Base-by-base conservation (phyloP, 2,113 vertebrate species). In the Phalacrocorax pelagicus region DNA sequence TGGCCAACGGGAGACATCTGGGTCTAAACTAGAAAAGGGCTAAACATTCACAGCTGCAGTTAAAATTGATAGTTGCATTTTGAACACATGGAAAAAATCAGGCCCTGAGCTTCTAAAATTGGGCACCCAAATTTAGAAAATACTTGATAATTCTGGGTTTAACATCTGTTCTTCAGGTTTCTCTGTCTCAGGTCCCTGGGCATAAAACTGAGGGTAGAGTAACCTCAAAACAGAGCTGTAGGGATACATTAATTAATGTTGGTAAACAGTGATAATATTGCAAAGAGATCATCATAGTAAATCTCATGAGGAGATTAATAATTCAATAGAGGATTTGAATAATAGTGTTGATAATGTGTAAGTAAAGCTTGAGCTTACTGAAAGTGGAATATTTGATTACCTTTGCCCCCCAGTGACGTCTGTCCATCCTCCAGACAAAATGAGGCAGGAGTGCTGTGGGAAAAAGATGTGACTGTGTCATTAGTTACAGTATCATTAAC, bases 41-140 rank as follows among this genome's bases (percentile, higher is more conserved):
- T 88, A 78, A 95, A 58, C 51, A 26, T 80, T 88, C 67, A 81
- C 96, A 94, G 90, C 95, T 94, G 90, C 95, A 86, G 32, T 88
- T 88, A 86, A 93, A 94, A 78, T 78, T 92, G 47, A 63, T 86
- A 88, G 71, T 54, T 94, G 22, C 1, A 5, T 36, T 86, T 67
- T 81, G 58, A 93, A 83, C n/a, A 74, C 44, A 46, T 20, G 29
- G 63, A 52, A 88, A 86, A 87, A 81, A 70, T 49, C 65, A 90
- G 67, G 19, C 70, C 80, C 59, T 46, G 23, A 88, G 23, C 51
- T 88, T 83, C 85, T 86, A 90, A 94, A 93, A 88, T 27, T 40
- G 42, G 49, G 46, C 29, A 42, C 54, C 24, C 57, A 73, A 57
- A 86, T 93, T 91, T 66, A 83, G 46, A 57, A n/a, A 85, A 46